Base-by-base conservation (phyloP, 2,888 invertebrate species). In the Phrixothrix hirtus region DNA sequence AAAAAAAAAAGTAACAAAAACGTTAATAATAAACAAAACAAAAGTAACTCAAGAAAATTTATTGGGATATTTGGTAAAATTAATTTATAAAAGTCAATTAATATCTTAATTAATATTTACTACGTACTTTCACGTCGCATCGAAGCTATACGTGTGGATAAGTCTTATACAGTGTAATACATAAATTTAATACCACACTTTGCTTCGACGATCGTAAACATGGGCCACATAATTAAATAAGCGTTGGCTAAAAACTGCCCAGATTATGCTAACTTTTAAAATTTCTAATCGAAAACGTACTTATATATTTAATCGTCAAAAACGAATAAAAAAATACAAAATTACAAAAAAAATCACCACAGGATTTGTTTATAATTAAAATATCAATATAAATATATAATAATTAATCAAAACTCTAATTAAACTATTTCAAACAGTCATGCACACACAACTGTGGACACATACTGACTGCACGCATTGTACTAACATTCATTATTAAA, bases 21-120 rank as follows among this genome's bases (percentile, higher is more conserved):
- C 29, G 15, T 71, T n/a, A n/a, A n/a, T n/a, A n/a, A n/a, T n/a
- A n/a, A 71, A 69, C 68, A 62, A 63, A 66, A 67, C 61, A 67
- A 69, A 74, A 67, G 64, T 72, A 75, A 75, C 75, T 75, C 74
- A 76, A 38, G 74, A 74, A 76, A 55, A 70, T 76, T 77, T 76
- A 76, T 76, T 76, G 75, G 70, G 69, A 75, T 77, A 77, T 78
- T 78, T 78, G 78, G 78, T 78, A 76, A 76, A 21, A 74, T 75
- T 73, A 72, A 70, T 73, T 71, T 73, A 74, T 67, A 63, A 72
- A 72, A 70, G 66, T 69, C 67, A 72, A 71, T 70, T 46, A 54
- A 54, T 54, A 53, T 50, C 55, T 71, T 69, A 71, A 67, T 60
- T 61, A 64, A 68, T 70, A 71, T 71, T 71, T 67, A 69, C 70